phyloP scores from a whole-genome alignment of 2,797 vertebrate genomes.

The Morelia viridis region DNA sequence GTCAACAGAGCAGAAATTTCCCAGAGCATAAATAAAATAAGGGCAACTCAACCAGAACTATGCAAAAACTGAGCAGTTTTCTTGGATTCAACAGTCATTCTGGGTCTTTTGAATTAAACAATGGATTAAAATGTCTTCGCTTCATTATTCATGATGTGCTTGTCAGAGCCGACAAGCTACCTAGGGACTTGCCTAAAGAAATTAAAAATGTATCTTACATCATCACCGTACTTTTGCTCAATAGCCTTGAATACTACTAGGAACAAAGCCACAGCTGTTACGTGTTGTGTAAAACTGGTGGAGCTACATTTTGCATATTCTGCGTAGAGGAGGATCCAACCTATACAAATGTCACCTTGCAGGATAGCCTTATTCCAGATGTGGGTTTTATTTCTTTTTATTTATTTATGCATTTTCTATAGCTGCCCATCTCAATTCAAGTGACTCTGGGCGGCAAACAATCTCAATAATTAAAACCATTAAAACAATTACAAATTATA shows the following conservation, averaged over 20 bases:
- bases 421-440: too few species aligned
- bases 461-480: too few species aligned
- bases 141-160: background rate
- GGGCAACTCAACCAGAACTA: background rate
- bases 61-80: background rate
- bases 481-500: too few species aligned
- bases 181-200: slow-evolving; percentile 10
- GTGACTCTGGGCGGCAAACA: too few species aligned
- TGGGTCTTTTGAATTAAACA: background rate
- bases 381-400: background rate
- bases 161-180: background rate
- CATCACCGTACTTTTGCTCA: background rate
- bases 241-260: slow-evolving; percentile 14
- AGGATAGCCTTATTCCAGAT: background rate
- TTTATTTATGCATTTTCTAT: too few species aligned
- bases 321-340: background rate
- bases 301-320: slow-evolving; percentile 12
- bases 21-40: background rate
- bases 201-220: background rate
- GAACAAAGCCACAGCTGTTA: slow-evolving; percentile 38
- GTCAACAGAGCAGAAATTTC: background rate
- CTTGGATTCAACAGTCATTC: slow-evolving; percentile 2
- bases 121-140: background rate
- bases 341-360: background rate
- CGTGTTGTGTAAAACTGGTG: slow-evolving; percentile 9